These are phyloP conservation scores for Drosophila serrata DNA, from an alignment of 1,140 invertebrate species.

Conservation along the genomic window DNA sequence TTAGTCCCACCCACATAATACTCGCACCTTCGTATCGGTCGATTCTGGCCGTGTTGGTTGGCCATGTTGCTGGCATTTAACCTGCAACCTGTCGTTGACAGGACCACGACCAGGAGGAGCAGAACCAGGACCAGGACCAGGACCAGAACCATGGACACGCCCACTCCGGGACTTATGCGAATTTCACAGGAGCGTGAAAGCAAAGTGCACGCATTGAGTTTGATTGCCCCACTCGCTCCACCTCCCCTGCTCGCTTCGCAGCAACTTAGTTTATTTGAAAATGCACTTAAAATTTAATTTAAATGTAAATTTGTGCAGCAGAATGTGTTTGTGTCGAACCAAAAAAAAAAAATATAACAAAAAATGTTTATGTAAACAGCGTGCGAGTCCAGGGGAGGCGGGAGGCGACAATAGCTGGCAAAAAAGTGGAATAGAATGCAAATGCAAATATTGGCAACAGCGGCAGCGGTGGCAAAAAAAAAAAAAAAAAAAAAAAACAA, in stretches of 20 bases:
- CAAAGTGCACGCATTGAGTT: conserved; percentile 80
- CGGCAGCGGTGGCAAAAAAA: conserved; percentile 27
- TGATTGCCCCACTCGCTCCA: conserved; percentile 56
- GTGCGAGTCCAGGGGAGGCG: conserved; percentile 41
- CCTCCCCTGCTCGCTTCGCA: conserved; percentile 9
- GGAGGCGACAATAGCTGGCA: conserved; percentile 50
- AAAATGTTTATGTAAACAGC: conserved; percentile 82
- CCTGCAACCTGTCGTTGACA: conserved; percentile 82
- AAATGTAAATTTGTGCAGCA: conserved; percentile 83
- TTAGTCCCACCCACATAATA: conserved; percentile 30
- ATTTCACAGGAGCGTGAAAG: conserved; percentile 44
- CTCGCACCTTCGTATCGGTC: conserved; percentile 23
- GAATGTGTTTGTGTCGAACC: conserved; percentile 76
- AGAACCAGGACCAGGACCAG: conserved; percentile 30
- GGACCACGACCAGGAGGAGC: conserved; percentile 37
- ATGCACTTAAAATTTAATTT: conserved; percentile 84
- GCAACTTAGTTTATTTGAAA: conserved; percentile 81
- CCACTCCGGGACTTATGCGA: conserved; percentile 49
- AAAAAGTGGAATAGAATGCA: conserved; percentile 76
- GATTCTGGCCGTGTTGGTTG: conserved; percentile 23
- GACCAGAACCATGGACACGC: conserved; percentile 36
- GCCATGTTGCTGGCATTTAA: conserved; percentile 70
- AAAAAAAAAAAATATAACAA: conserved; percentile 17
- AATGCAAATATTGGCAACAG: conserved; percentile 83
- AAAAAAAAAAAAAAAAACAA: conserved; percentile 22